Base-by-base conservation (phyloP, 2,797 vertebrate genomes). In the Stomatorhinus walkeri region DNA sequence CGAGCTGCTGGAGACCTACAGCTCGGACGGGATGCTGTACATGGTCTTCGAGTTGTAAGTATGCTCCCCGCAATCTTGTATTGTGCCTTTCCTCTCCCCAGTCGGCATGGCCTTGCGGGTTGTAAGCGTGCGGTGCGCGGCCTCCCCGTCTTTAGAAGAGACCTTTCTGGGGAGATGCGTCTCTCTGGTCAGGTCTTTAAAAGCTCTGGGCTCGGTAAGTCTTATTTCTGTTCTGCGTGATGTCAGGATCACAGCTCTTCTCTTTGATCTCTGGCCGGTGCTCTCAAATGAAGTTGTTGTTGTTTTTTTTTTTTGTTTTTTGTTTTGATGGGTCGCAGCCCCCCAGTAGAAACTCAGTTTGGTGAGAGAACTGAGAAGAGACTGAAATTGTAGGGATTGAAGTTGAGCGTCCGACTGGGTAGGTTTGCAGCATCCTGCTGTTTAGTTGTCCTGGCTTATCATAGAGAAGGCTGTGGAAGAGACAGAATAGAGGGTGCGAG, bases 11-110 rank as follows among this genome's bases (percentile, higher is more conserved):
- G 98, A 99, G 94, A 99, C 98, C 16, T 99, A 99, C 95, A 99
- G 98, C 95, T 99, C 98, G 2, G 98, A 99, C 94, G 98, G 98
- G 93, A 99, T 99, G 98, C 98, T 99, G 93, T 99, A 99, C 95
- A 99, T 99, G 98, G 98, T 99, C 91, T 99, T 99, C 91, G 98
- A 99, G 96, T 99, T 98, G 98, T 99, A 96, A 98, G 98, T 97
- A 54, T 72, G 83, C 68, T 32, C 48, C 19, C n/a, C 43, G 40
- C 59, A 43, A 56, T 51, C 28, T 56, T 3, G 76, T 6, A 28
- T 9, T n/a, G 22, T n/a, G 36, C 22, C 9, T 88, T 51, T 56
- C 19, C 43, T 10, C 76, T 46, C 19, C 16, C n/a, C 43, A 5
- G 46, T 3, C 81, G 10, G 81, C 43, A 1, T 28, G 46, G 48